Evolutionary conservation across 2,888 invertebrate genomes (phyloP), one percentile per base, ranked within the genome.

Genomic region (Abrostola tripartita): DNA sequence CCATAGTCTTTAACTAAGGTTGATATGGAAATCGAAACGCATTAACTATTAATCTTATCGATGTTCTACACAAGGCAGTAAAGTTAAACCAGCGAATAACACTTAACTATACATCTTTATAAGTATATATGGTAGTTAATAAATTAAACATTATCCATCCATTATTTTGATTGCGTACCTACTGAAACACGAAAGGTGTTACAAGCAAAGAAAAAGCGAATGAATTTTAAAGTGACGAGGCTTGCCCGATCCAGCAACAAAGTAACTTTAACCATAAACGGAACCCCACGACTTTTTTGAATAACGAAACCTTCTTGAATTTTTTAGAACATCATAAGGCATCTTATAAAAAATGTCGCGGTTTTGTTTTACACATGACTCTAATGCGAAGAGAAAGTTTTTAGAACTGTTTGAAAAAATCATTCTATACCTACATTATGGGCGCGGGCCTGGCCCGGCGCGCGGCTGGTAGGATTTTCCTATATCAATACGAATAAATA

Each of bases 241-340:
- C 14, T 14, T 59, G 72, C 41, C 73, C 61, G 71, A 78, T 86
- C 84, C 71, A 85, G 79, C 49, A 65, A 71, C 56, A 71, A 65
- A 65, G 65, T 71, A n/a, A 52, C 55, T 64, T 56, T 37, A 51
- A 7, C 65, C 58, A 40, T 67, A 76, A 63, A 65, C 49, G 79
- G 78, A 80, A 85, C 87, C 86, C 86, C 82, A 87, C 82, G 71
- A 84, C 68, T 88, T 91, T 90, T 88, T 88, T 84, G 76, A 78
- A 83, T 78, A 78, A 81, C 81, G 78, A 88, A 89, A 88, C 85
- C 82, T 77, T 61, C 78, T 85, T 85, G 68, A 66, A 74, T 79
- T 89, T 90, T 92, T 91, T 91, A 81, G 74, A 79, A 81, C 79
- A 88, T 91, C 87, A 87, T 88, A 90, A 88, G 90, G 90, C 75